phyloP scores from a whole-genome alignment of 2,888 invertebrate species.

The Isotomurus palustris region DNA sequence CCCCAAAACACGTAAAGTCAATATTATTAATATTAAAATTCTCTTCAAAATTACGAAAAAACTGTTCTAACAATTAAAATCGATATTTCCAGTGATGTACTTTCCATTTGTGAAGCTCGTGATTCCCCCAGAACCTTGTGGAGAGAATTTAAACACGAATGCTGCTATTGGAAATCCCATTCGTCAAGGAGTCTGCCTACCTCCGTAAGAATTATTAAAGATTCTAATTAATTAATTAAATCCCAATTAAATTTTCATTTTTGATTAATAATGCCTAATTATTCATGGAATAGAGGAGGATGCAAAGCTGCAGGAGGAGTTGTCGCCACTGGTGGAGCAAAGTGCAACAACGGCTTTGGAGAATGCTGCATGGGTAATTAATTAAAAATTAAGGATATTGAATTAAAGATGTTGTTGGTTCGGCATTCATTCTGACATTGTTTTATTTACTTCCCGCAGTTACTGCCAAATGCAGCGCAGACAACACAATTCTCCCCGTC shows the following conservation, averaged over 20 bases:
- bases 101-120: not conserved
- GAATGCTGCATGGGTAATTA: not conserved
- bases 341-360: not conserved
- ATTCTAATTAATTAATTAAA: not conserved
- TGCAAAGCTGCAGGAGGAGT: no score
- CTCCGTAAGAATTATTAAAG: conserved; percentile 6
- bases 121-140: not conserved
- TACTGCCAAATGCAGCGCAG: conserved; percentile 15
- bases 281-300: conserved; percentile 23
- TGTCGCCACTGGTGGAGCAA: no score
- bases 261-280: conserved; percentile 18
- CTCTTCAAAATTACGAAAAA: not conserved
- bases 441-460: not conserved
- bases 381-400: not conserved
- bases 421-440: no score
- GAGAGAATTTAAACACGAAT: no score
- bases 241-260: not conserved
- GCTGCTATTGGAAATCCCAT: not conserved
- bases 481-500: conserved; percentile 8
- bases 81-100: not conserved
- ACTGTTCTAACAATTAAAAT: not conserved
- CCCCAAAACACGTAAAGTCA: not conserved
- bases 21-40: not conserved
- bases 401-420: no score
- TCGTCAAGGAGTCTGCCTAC: conserved; percentile 18